phyloP scores from a whole-genome alignment of 2,888 invertebrate species.

The Zaprionus bogoriensis region DNA sequence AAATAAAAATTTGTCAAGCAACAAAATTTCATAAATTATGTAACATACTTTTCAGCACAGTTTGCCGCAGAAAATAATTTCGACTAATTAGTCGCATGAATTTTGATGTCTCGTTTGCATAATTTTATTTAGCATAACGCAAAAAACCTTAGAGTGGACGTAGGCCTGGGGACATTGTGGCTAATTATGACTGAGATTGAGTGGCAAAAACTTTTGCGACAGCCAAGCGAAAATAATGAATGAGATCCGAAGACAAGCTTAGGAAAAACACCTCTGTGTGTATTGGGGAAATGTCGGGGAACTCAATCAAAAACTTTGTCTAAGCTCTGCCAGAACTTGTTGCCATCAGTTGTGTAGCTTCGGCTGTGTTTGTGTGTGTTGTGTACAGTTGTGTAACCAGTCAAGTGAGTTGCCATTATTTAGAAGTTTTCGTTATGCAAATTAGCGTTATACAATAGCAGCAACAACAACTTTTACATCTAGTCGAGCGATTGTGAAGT shows the following conservation, averaged over 20 bases:
- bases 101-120: conserved; percentile 40
- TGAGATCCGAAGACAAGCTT: conserved; percentile 27
- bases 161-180: conserved; percentile 18
- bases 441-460: conserved; percentile 34
- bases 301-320: conserved; percentile 52
- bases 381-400: conserved; percentile 14
- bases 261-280: conserved; percentile 35
- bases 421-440: conserved; percentile 50
- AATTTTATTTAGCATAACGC: conserved; percentile 18
- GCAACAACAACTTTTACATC: not conserved
- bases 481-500: no score
- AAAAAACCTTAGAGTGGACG: conserved; percentile 6
- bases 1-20: conserved; percentile 24
- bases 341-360: conserved; percentile 24
- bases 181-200: conserved; percentile 50
- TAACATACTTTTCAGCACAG: conserved; percentile 17
- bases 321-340: conserved; percentile 41
- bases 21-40: conserved; percentile 33
- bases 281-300: conserved; percentile 30
- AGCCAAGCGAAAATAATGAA: conserved; percentile 30
- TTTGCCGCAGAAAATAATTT: conserved; percentile 27
- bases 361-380: not conserved
- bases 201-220: conserved; percentile 36
- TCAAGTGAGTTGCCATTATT: conserved; percentile 52
- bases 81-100: conserved; percentile 42